Evolutionary conservation across 2,888 invertebrate species (phyloP), one percentile per base, ranked within the genome.

Genomic region (Acleris laterana): DNA sequence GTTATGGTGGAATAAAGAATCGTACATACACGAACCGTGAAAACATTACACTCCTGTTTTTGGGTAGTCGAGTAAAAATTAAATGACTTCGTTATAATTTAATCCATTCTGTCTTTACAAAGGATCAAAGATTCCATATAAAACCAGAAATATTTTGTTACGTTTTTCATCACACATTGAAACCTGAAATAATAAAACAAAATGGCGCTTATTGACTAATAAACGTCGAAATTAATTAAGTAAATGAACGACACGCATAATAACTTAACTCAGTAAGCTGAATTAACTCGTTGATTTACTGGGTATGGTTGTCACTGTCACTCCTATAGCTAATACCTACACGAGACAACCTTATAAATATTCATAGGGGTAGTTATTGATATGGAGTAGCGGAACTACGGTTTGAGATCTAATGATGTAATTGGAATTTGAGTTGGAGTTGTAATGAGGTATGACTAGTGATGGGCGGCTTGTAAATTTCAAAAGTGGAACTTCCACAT

Each of bases 241-340:
- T 38, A 65, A 64, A 65, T 65, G 42, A 49, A 42, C 22, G 42
- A 64, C 25, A 53, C n/a, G 48, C 48, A 49, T 60, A 60, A 64
- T 55, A 44, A 64, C 64, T 59, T 60, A 64, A 64, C 53, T 48
- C 20, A 55, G 49, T 64, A 55, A 64, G 49, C 28, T 44, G n/a
- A 44, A 55, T 60, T 60, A 42, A 19, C 19, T 42, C 20, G 49
- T 11, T 55, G 28, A 60, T n/a, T 60, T 13, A 55, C 42, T 4
- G 13, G 46, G 13, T 46, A 4, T 48, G 19, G 22, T 48, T 50
- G 49, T 60, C 49, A 50, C 60, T 28, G 25, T 65, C 49, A n/a
- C 38, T 42, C 49, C 19, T 28, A 50, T 28, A 17, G 42, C 7
- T 2, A 9, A 19, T 20, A n/a, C n/a, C n/a, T n/a, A 42, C 17